Evolutionary conservation across 2,888 invertebrate genomes (phyloP), one percentile per base, ranked within the genome.

Genomic region (Acrocyrtus sp.): DNA sequence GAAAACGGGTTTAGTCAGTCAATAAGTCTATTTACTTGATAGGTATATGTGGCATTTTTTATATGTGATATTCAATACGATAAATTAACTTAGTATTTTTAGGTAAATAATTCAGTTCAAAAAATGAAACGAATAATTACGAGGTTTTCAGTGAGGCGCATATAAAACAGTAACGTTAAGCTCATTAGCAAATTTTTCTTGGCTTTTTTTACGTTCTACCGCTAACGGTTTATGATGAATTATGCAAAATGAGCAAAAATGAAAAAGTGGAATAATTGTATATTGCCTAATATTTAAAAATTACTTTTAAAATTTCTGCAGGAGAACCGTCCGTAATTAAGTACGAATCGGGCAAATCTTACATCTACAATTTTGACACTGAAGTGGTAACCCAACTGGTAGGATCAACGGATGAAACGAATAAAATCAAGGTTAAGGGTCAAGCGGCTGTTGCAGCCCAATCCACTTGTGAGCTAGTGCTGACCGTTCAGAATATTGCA

Each of bases 381-480:
- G 78, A 79, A 51, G 73, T 78, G 2, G 48, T 68, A 24, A 80
- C 80, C 39, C 62, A 73, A n/a, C 27, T 81, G 17, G 63, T 76
- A 5, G 77, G 78, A 12, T 66, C 81, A 10, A 73, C 72, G 10
- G 80, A 80, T 53, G 81, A 81, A 72, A 53, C 21, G 15, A 74
- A 68, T 48, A 74, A 72, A 65, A 72, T 85, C 10, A 80, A 82
- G 61, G 81, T 86, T 75, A 80, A 81, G 29, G 84, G 85, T 61
- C 82, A 80, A 54, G 85, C 82, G 17, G 80, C 83, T 19, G 75
- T 86, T 22, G 83, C 84, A 51, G 84, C 84, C 10, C 78, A 84
- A 39, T 82, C 83, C 26, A 80, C 82, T 48, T 86, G 86, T 80
- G 85, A 85, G 69, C 81, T 84, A 61, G 79, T 81, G 6, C 82